phyloP scores from a whole-genome alignment of 1,140 invertebrate species.

The Zelostemma sp. region DNA sequence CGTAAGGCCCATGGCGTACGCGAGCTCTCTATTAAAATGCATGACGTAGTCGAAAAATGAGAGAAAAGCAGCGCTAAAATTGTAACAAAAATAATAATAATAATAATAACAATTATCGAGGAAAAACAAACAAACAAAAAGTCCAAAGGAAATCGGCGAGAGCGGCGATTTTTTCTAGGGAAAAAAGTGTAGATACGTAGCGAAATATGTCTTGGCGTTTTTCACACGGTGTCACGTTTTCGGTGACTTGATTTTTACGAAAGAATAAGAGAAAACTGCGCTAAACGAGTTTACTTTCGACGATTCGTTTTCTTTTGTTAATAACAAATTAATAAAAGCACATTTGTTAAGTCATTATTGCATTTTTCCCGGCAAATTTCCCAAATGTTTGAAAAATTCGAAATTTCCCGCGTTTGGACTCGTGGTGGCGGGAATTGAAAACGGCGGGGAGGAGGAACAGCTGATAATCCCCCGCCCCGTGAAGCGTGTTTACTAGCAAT shows the following conservation, averaged over 20 bases:
- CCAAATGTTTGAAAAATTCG: no score
- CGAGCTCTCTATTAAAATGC: constrained; percentile 79
- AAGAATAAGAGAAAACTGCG: constrained; percentile 44
- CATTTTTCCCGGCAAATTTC: constrained; percentile 9
- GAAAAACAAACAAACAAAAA: constrained; percentile 62
- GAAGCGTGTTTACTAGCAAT: no score
- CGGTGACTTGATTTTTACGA: constrained; percentile 59
- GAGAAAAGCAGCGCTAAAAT: constrained; percentile 32
- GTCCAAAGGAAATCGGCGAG: constrained; percentile 49
- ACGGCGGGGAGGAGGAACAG: no score
- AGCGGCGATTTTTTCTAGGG: constrained; percentile 25
- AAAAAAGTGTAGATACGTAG: constrained; percentile 51
- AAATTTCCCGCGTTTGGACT: no score
- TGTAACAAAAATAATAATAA: constrained; percentile 20
- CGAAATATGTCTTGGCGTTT: constrained; percentile 51
- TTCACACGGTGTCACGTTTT: constrained; percentile 53
- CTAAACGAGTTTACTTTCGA: constrained; percentile 51
- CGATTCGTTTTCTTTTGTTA: constrained; percentile 56
- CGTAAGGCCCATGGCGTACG: constrained; percentile 96
- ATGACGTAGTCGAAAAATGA: constrained; percentile 70
- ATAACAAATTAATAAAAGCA: constrained; percentile 65
- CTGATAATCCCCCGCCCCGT: no score
- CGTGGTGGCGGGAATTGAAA: no score
- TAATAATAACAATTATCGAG: constrained; percentile 33
- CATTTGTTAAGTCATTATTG: constrained; percentile 56